phyloP scores from a whole-genome alignment of 2,888 invertebrate genomes.

The Sialis lutaria region DNA sequence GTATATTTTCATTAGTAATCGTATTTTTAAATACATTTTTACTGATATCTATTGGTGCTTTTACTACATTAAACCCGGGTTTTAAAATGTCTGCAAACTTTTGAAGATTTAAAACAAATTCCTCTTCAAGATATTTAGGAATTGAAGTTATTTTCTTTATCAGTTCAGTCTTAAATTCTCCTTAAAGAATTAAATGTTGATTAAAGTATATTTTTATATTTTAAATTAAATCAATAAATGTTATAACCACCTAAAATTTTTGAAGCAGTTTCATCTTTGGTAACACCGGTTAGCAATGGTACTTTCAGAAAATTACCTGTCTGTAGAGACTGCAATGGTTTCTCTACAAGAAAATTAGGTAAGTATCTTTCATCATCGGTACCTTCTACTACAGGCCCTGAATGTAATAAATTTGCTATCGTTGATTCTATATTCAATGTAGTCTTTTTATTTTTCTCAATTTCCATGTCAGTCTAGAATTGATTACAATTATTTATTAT shows the following conservation, averaged over 20 bases:
- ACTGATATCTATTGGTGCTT: slow-evolving; percentile 5
- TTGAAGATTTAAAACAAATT: slow-evolving; percentile 25
- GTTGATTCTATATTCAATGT: slow-evolving; percentile 43
- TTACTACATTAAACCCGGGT: slow-evolving; percentile 3
- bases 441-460: slow-evolving; percentile 36
- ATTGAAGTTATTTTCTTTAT: slow-evolving; percentile 20
- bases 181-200: slow-evolving; percentile 10
- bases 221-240: too few species aligned
- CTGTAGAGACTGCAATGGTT: slow-evolving; percentile 41
- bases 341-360: slow-evolving; percentile 44
- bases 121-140: slow-evolving; percentile 25
- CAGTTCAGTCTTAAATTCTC: slow-evolving; percentile 22
- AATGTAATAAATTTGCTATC: slow-evolving; percentile 38
- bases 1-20: too few species aligned
- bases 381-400: slow-evolving; percentile 52
- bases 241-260: slow-evolving; percentile 34
- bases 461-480: slow-evolving; percentile 36
- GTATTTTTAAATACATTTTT: too few species aligned
- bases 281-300: slow-evolving; percentile 55
- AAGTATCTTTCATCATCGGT: slow-evolving; percentile 44
- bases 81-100: slow-evolving; percentile 18
- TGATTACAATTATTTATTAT: neutral
- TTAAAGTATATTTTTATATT: too few species aligned
- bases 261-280: slow-evolving; percentile 50
- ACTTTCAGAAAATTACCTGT: slow-evolving; percentile 34